Base-by-base conservation (phyloP, 2,797 vertebrate species). In the Holocentrus rufus region DNA sequence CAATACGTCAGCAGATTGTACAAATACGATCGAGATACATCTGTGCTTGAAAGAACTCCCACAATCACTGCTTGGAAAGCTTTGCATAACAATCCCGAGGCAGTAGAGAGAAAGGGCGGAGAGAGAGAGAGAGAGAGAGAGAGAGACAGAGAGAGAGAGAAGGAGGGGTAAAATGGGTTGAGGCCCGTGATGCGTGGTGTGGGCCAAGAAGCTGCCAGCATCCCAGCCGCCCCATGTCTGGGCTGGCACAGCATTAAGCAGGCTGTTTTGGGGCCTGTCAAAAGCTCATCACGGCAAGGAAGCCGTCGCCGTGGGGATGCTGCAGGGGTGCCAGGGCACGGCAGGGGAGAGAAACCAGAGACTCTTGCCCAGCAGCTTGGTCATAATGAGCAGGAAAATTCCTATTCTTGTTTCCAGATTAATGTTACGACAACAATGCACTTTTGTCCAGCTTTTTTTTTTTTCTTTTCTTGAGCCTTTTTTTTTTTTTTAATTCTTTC, bases 141-240 rank as follows among this genome's bases (percentile, higher is more conserved):
- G 22, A 30, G 73, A 73, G 30, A 50, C 53, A 65, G 61, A 62
- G 17, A n/a, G 55, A 47, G 74, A 58, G 61, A 54, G 68, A 8
- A 67, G 69, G 79, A 75, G 83, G 87, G 85, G 85, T 80, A 74
- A 88, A 88, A 83, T 85, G 85, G 90, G 82, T 84, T 84, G 90
- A 87, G 88, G 90, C 91, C 90, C 86, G 73, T 76, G 86, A 90
- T 91, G 82, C 82, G 56, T 74, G 77, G 72, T 67, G 79, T 67
- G 80, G 87, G 93, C 94, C 94, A 95, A 94, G 91, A 94, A 95
- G 93, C 94, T 95, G 94, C 94, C 94, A 95, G 87, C 84, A 57
- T 93, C 91, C 86, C 88, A 89, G 91, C 89, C 88, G 90, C 90
- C 90, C 90, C 88, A 88, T 91, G 92, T 93, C 91, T 93, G 88